Evolutionary conservation across 2,888 invertebrate genomes (phyloP), one percentile per base, ranked within the genome.

Genomic region (Callimorpha dominula): DNA sequence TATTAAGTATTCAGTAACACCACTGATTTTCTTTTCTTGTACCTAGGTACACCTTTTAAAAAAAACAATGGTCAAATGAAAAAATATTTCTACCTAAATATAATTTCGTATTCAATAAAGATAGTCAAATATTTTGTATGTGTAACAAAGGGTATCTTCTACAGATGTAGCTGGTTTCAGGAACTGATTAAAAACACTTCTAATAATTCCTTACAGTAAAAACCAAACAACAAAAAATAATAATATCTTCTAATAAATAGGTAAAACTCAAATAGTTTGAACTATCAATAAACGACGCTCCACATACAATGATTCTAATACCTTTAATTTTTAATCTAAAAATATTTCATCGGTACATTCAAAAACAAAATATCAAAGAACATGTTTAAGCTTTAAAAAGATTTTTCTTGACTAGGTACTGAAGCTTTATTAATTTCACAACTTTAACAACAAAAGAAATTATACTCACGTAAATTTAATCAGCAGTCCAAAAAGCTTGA

Each of bases 401-500:
- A 17, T 66, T 42, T 54, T 20, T 14, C n/a, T 67, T n/a, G n/a
- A 60, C 12, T 12, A 57, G 57, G 14, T 60, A 31, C 60, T 60
- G 14, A 42, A n/a, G 31, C 9, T 31, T 63, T 68, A 42, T 46
- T 57, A 46, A 65, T 65, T 65, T 57, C 15, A 20, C 5, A 65
- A 72, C 64, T 72, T 68, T 68, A 70, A 84, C 79, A 89, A 90
- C 88, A 91, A 91, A 90, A 89, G 87, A 88, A 90, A 87, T 76
- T 79, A 74, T 89, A 90, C 94, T 93, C 82, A 93, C 94, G 85
- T 75, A 84, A 90, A 91, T 52, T 46, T 4, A 86, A 83, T 87
- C 87, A 79, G 86, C 81, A 83, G 81, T 81, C 82, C 84, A 81
- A 81, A 87, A 89, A 12, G 89, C 89, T 83, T 87, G 88, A 88